Conservation (phyloP, 2,888 invertebrate genomes). For the Acronicta aceris region DNA sequence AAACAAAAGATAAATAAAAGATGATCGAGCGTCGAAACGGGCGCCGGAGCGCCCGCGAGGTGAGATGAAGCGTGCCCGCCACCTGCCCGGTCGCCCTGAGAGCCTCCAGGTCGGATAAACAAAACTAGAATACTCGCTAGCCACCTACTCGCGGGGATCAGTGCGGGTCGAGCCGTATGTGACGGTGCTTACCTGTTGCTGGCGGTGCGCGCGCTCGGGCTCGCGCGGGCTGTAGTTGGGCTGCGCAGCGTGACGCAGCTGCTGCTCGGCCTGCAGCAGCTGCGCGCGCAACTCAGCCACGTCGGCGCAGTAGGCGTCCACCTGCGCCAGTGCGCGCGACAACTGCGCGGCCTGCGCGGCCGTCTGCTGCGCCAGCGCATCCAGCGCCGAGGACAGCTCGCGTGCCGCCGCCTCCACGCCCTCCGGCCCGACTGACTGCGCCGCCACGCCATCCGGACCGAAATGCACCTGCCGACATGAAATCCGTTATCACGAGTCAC, state of each 20-base stretch:
- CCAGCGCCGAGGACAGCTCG: constrained; percentile 94
- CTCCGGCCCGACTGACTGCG: constrained; percentile 90
- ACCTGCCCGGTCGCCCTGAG: constrained; percentile 67
- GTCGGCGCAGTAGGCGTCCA: constrained; percentile 96
- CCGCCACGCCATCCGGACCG: constrained; percentile 95
- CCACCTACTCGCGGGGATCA: constrained; percentile 71
- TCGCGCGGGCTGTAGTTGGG: constrained; percentile 95
- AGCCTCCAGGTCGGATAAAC: constrained; percentile 70
- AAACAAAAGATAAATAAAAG: constrained; percentile 78
- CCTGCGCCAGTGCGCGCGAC: constrained; percentile 94
- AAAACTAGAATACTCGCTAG: constrained; percentile 83
- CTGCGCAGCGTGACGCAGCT: constrained; percentile 94
- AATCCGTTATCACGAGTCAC: constrained; percentile 9
- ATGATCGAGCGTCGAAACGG: constrained; percentile 51
- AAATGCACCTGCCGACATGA: constrained; percentile 93
- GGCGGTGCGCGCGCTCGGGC: constrained; percentile 93
- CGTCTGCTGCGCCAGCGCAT: constrained; percentile 87
- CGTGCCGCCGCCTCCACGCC: constrained; percentile 92
- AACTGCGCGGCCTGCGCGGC: constrained; percentile 92
- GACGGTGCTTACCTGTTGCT: constrained; percentile 94
- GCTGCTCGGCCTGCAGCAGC: constrained; percentile 96
- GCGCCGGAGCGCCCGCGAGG: constrained; percentile 71
- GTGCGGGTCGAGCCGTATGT: constrained; percentile 52
- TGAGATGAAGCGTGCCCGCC: constrained; percentile 69
- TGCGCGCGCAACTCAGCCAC: constrained; percentile 95